Evolutionary conservation across 2,888 invertebrate genomes (phyloP).

Genomic region (Brachycybe producta): DNA sequence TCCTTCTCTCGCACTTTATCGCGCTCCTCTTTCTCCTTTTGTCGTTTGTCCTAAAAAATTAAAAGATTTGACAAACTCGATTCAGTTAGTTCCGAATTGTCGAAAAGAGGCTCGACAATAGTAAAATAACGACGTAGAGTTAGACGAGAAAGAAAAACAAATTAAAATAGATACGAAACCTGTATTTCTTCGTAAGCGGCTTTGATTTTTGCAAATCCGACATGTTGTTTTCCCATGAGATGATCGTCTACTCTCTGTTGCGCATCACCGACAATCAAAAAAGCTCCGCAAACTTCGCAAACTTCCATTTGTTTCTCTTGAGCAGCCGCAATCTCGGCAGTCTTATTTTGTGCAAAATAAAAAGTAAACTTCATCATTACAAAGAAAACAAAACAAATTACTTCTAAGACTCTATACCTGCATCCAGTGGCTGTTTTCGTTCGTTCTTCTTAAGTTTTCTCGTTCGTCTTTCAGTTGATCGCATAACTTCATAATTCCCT

Average conservation of each 20-base stretch:
- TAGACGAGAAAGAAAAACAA: constrained; percentile 4
- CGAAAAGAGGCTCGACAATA: constrained; percentile 3
- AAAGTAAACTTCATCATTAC: constrained; percentile 11
- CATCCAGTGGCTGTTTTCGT: constrained; percentile 56
- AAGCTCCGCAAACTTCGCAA: constrained; percentile 94
- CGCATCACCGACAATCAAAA: constrained; percentile 97
- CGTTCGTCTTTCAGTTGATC: constrained; percentile 90
- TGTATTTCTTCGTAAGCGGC: constrained; percentile 44
- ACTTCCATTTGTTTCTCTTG: constrained; percentile 99
- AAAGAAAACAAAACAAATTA: neutral
- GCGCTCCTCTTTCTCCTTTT: constrained; percentile 41
- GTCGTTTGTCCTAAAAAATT: constrained; percentile 35
- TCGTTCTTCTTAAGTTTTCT: constrained; percentile 50
- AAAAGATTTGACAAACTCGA: neutral
- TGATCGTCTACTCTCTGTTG: constrained; percentile 97
- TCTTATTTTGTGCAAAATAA: constrained; percentile 36
- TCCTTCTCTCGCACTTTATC: constrained; percentile 42
- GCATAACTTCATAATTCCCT: constrained; percentile 87
- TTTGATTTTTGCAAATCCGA: constrained; percentile 62
- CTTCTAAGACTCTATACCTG: too few relatives aligned
- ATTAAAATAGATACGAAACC: constrained; percentile 27
- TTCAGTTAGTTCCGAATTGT: constrained; percentile 22
- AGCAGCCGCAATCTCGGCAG: constrained; percentile 68
- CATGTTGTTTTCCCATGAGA: constrained; percentile 95
- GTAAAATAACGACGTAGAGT: neutral